Conservation (phyloP, 2,888 invertebrate genomes). For the Andrena fulva region DNA sequence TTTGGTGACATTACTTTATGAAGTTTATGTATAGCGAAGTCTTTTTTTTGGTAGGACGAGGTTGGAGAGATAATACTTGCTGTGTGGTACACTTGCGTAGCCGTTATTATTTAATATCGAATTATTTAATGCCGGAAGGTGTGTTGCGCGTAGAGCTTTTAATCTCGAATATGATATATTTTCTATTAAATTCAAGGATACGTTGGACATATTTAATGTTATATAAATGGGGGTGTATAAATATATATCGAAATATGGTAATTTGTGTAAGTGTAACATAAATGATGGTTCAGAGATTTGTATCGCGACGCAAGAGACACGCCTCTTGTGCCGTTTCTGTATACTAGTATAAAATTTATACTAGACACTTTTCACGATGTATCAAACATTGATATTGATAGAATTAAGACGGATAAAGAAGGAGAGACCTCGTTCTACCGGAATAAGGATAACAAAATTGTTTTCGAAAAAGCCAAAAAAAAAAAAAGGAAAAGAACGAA, state of each 20-base stretch:
- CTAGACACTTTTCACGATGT: constrained; percentile 11
- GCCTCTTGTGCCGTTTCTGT: not conserved
- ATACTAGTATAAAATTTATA: constrained; percentile 7
- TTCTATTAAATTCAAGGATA: constrained; percentile 25
- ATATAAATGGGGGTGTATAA: constrained; percentile 6
- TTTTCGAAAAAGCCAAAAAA: not conserved
- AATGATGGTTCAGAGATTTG: constrained; percentile 8
- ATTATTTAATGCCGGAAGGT: constrained; percentile 8
- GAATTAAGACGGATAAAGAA: not conserved
- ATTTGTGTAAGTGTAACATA: constrained; percentile 3
- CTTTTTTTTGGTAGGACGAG: constrained; percentile 40
- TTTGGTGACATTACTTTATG: not conserved
- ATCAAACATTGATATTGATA: not conserved
- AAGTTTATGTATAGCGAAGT: constrained; percentile 12
- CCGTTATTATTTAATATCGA: constrained; percentile 15
- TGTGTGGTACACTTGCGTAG: not conserved
- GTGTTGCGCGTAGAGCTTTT: constrained; percentile 1
- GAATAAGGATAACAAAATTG: not conserved
- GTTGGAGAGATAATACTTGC: constrained; percentile 6
- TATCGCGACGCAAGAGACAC: not conserved
- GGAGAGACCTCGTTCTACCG: constrained; percentile 40
- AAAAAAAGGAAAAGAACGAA: not conserved
- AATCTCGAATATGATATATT: constrained; percentile 21
- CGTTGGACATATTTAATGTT: constrained; percentile 40
- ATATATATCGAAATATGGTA: not conserved